Evolutionary conservation across 2,888 invertebrate species (phyloP).

Genomic region (Sinotaia quadrata): DNA sequence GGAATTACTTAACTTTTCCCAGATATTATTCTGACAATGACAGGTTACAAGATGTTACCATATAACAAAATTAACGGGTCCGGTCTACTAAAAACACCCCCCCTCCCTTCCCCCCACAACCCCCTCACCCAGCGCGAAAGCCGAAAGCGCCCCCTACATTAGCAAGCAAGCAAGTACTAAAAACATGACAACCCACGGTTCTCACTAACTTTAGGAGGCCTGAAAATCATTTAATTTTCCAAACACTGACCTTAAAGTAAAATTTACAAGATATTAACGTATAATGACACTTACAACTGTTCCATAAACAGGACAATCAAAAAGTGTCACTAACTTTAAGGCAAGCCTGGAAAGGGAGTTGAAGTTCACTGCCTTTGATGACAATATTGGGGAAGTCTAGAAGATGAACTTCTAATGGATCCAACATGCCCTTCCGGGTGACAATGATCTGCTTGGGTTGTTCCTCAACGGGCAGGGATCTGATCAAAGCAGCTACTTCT

Average conservation of each 20-base stretch:
- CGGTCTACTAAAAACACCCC: too few species aligned
- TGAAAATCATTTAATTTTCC: too few species aligned
- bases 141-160: too few species aligned
- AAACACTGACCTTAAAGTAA: background rate
- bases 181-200: too few species aligned
- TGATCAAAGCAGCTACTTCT: conserved; percentile 99
- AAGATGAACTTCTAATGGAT: conserved; percentile 98
- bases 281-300: background rate
- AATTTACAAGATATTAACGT: background rate
- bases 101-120: too few species aligned
- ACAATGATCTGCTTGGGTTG: conserved; percentile 99
- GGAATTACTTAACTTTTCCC: too few species aligned
- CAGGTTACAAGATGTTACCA: too few species aligned
- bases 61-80: too few species aligned
- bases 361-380: conserved; percentile 98
- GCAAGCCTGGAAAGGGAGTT: conserved; percentile 97
- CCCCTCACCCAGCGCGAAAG: too few species aligned
- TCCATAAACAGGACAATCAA: background rate
- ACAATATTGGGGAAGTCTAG: conserved; percentile 99
- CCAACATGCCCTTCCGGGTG: conserved; percentile 99
- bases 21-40: too few species aligned
- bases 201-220: too few species aligned
- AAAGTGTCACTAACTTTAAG: conserved; percentile 79
- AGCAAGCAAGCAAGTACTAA: too few species aligned
- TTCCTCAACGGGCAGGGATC: conserved; percentile 98